These are phyloP conservation scores for Phylloscopus trochilus DNA, from an alignment of 2,113 vertebrate species.

Conservation along the genomic window DNA sequence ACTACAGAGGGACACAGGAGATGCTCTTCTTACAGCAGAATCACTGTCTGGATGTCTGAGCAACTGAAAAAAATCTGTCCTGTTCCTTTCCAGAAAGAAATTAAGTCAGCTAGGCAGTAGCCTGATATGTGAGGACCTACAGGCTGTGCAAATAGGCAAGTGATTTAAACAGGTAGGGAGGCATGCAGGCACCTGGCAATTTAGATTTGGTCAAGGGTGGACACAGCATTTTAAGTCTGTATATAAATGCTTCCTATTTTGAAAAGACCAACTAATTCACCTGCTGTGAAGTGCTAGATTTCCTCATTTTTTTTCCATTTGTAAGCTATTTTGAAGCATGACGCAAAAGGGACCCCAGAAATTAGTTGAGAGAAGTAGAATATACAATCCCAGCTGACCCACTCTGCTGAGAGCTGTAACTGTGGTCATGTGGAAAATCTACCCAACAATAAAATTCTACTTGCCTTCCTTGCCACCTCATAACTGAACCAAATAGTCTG, in stretches of 20 bases:
- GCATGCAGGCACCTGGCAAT: not conserved
- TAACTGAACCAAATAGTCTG: not conserved
- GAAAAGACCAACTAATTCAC: not conserved
- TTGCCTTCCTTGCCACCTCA: not conserved
- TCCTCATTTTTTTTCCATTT: not conserved
- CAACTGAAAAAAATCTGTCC: not conserved
- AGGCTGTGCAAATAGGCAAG: not conserved
- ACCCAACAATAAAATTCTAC: not conserved
- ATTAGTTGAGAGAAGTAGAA: not conserved
- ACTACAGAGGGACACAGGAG: not conserved
- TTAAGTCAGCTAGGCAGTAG: not conserved
- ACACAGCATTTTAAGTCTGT: not conserved
- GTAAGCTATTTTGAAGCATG: not conserved
- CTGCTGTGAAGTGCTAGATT: not conserved
- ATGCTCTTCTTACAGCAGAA: not conserved
- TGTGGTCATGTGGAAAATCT: not conserved
- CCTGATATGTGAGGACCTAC: not conserved
- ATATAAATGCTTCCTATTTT: not conserved
- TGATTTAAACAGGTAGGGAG: not conserved
- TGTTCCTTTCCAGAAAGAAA: not conserved
- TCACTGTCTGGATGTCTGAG: not conserved
- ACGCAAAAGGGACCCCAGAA: not conserved
- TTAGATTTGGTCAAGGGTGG: not conserved
- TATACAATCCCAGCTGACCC: not conserved
- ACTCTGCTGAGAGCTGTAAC: not conserved